phyloP scores from a whole-genome alignment of 2,113 vertebrate species.

The Lasiurus cinereus region DNA sequence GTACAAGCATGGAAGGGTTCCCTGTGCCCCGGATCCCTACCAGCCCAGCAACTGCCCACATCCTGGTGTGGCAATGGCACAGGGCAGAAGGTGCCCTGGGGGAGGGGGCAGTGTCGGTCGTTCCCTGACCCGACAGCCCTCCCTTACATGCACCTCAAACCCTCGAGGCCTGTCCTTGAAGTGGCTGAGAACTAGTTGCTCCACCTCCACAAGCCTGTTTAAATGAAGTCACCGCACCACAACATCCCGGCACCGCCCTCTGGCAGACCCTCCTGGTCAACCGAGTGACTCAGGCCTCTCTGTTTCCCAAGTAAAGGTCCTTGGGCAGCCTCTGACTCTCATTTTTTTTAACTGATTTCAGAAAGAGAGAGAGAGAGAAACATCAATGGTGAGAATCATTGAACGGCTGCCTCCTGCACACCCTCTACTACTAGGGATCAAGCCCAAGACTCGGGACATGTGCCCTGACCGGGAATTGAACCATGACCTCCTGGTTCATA shows the following conservation, averaged over 20 bases:
- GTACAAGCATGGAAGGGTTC: not conserved
- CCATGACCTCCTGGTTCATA: too few species aligned
- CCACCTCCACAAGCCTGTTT: not conserved
- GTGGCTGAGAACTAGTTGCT: not conserved
- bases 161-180: not conserved
- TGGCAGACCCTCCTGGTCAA: not conserved
- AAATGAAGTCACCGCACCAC: not conserved
- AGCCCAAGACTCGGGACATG: too few species aligned
- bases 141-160: not conserved
- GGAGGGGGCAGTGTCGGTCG: not conserved
- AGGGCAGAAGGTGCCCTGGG: not conserved
- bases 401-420: too few species aligned
- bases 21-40: not conserved
- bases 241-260: not conserved
- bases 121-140: not conserved
- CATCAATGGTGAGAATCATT: too few species aligned
- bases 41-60: not conserved
- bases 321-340: not conserved
- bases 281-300: not conserved
- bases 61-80: not conserved
- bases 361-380: too few species aligned
- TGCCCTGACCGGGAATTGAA: too few species aligned
- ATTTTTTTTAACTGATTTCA: too few species aligned
- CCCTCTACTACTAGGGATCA: too few species aligned
- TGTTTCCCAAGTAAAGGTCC: not conserved